Evolutionary conservation across 2,888 invertebrate species (phyloP).

Genomic region (Amblyteles armatorius): DNA sequence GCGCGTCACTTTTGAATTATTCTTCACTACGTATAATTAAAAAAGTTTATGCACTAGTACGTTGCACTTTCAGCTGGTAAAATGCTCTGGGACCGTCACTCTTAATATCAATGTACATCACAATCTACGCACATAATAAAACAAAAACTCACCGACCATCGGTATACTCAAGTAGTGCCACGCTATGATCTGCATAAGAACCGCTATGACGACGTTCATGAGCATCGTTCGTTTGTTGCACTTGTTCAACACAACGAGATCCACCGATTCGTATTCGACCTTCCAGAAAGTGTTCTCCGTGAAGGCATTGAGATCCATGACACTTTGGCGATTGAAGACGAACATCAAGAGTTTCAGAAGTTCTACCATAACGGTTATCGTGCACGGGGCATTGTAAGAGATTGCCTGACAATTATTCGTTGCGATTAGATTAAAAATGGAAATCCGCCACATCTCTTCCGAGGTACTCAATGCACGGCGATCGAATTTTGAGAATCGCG

Average conservation of each 20-base stretch:
- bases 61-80: conserved; percentile 28
- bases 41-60: conserved; percentile 35
- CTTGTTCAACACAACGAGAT: conserved; percentile 64
- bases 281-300: conserved; percentile 71
- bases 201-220: conserved; percentile 50
- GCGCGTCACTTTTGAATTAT: not conserved
- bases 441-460: not conserved
- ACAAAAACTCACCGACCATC: conserved; percentile 70
- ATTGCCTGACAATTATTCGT: conserved; percentile 62
- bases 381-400: conserved; percentile 67
- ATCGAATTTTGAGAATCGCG: conserved; percentile 21
- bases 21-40: not conserved
- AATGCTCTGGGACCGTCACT: not conserved
- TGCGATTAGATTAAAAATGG: not conserved
- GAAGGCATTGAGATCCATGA: conserved; percentile 70
- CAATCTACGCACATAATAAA: conserved; percentile 5
- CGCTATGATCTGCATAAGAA: conserved; percentile 65
- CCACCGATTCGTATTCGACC: conserved; percentile 59
- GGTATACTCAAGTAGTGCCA: conserved; percentile 71
- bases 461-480: not conserved
- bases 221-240: conserved; percentile 67
- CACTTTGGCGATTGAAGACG: conserved; percentile 64
- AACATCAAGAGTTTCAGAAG: conserved; percentile 69
- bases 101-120: not conserved
- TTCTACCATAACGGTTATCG: conserved; percentile 66